A percentile compares a stretch with the other conserved stretches of the same genome.
These are phyloP conservation scores for Proisotoma minuta DNA, from an alignment of 2,888 invertebrate genomes.

Conservation along the genomic window DNA sequence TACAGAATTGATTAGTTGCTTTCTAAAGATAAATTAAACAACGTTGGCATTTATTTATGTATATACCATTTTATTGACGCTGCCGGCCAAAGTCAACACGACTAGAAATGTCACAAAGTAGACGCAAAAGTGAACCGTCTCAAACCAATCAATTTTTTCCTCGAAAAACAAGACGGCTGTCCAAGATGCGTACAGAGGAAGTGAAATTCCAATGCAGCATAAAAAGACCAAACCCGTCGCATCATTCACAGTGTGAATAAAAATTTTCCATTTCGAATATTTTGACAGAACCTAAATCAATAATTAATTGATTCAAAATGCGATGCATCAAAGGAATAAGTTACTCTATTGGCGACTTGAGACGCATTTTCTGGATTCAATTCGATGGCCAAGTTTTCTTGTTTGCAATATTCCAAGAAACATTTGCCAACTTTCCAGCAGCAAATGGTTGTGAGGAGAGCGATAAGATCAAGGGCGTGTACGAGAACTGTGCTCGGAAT, in stretches of 20 bases:
- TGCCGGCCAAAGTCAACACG: conserved; percentile 16
- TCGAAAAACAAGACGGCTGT: conserved; percentile 18
- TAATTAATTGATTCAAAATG: no score
- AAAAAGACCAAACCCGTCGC: conserved; percentile 16
- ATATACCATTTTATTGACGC: conserved; percentile 17
- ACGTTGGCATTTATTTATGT: no score
- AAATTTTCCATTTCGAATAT: conserved; percentile 9
- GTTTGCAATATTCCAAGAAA: conserved; percentile 9
- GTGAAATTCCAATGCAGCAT: conserved; percentile 16
- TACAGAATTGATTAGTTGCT: no score
- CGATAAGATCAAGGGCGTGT: conserved; percentile 23
- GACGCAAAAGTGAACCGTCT: conserved; percentile 19
- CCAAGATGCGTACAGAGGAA: conserved; percentile 22
- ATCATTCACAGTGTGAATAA: conserved; percentile 17
- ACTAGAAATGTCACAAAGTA: conserved; percentile 23
- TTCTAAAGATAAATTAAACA: no score
- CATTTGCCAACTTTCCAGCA: conserved; percentile 15
- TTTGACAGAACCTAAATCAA: conserved; percentile 10
- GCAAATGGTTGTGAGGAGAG: conserved; percentile 23
- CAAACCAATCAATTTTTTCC: conserved; percentile 14
- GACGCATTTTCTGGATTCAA: no score
- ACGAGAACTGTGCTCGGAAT: conserved; percentile 22
- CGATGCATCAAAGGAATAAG: no score
- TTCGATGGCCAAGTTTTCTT: no score
- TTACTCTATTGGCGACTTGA: no score